These are phyloP conservation scores for Himalopsyche tibetana DNA, from an alignment of 2,888 invertebrate species.

Conservation along the genomic window DNA sequence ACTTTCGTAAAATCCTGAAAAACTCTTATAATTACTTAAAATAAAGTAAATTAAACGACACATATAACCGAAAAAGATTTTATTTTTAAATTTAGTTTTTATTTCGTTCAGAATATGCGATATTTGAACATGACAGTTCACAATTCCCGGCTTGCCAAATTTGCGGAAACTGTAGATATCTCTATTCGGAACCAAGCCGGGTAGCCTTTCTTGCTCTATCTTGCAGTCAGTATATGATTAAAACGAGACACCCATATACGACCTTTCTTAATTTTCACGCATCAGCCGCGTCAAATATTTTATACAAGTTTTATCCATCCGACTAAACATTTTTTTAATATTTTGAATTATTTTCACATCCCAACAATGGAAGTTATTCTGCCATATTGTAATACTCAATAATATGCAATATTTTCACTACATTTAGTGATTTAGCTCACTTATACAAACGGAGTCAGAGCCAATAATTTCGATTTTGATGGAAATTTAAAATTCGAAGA, in stretches of 20 bases:
- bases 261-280: conserved; percentile 42
- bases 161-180: conserved; percentile 9
- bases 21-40: conserved; percentile 6
- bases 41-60: background rate
- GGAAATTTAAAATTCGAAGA: too few species aligned
- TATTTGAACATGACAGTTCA: too few species aligned
- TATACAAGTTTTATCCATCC: background rate
- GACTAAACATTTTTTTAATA: background rate
- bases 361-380: background rate
- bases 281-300: conserved; percentile 26
- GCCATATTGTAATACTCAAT: background rate
- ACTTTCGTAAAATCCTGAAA: conserved; percentile 38
- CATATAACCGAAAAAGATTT: too few species aligned
- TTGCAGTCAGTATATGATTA: background rate
- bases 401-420: too few species aligned
- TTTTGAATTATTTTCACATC: background rate
- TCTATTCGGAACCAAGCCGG: conserved; percentile 21
- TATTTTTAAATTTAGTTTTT: background rate
- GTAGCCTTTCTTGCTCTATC: background rate
- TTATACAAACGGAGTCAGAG: too few species aligned
- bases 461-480: too few species aligned
- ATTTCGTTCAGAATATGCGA: background rate
- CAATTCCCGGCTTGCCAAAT: background rate
- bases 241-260: conserved; percentile 9
- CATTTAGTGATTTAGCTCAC: too few species aligned